These are phyloP conservation scores for Tipula lateralis DNA, from an alignment of 2,888 invertebrate genomes.

Conservation along the genomic window DNA sequence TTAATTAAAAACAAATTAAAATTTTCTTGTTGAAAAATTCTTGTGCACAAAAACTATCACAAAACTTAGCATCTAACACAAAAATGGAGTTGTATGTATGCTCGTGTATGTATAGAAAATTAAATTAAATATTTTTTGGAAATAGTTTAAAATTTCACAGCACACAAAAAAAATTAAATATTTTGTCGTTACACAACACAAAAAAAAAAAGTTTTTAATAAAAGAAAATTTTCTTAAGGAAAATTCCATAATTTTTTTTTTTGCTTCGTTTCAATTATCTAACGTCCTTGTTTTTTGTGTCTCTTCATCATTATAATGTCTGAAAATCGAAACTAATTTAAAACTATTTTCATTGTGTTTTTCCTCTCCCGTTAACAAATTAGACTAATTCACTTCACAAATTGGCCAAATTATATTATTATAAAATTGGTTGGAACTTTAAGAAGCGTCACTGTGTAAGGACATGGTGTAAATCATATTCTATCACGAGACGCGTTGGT, in stretches of 20 bases:
- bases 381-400: not conserved
- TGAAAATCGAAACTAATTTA: conserved; percentile 9
- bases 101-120: not conserved
- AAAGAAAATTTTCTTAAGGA: conserved; percentile 3
- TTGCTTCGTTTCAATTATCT: not conserved
- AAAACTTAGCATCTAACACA: not conserved
- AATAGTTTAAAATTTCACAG: not conserved
- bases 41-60: not conserved
- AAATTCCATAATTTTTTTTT: conserved; percentile 3
- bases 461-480: too few relatives aligned
- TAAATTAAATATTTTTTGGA: conserved; percentile 1
- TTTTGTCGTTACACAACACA: not conserved
- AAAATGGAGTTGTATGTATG: not conserved
- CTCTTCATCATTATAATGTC: not conserved
- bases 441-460: too few relatives aligned
- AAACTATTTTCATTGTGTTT: not conserved
- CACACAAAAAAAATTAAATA: not conserved
- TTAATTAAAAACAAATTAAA: conserved; percentile 6
- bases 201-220: not conserved
- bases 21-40: not conserved
- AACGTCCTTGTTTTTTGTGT: not conserved
- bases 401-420: not conserved
- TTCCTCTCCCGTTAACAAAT: not conserved
- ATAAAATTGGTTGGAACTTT: too few relatives aligned
- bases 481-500: too few relatives aligned